Base-by-base conservation (phyloP, 1,140 invertebrate genomes). In the Drosophila saltans region DNA sequence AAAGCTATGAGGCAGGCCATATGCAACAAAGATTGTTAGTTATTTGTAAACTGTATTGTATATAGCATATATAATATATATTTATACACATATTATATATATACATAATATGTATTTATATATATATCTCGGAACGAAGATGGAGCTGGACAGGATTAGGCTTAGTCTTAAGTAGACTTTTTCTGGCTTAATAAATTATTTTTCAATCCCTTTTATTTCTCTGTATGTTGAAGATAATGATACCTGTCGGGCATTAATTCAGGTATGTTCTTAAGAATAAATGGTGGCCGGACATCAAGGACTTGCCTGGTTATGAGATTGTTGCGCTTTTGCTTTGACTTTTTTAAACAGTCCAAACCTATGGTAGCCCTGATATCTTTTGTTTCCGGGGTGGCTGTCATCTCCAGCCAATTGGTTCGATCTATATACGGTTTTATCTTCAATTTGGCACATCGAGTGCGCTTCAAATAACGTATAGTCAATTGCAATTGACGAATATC, bases 1-100 rank as follows among this genome's bases (percentile, higher is more conserved):
- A 66, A 89, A 84, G 78, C 84, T 89, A 80, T 81, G 84, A 89
- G 84, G 84, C 84, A 89, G 80, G 84, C 84, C 84, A 89, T 89
- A 89, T 57, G 60, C 57, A 83, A 70, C 80, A 88, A 78, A 73
- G 66, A 79, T 67, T 75, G 78, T 84, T 84, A 56, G 73, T 43
- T 24, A 45, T 28, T 62, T 39, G 40, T 67, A 57, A 73, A 33
- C 8, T 60, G 16, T 55, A 40, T 74, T 60, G 48, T 63, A 60
- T 36, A n/a, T 45, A 24, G 16, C 16, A 11, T 52, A 36, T 5
- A 36, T 36, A 36, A 16, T 16, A 16, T 16, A 16, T 16, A 16
- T 16, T 16, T 16, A 16, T 16, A 16, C 16, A 16, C 16, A 3
- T 30, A 30, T 3, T 30, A 30, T 30, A 30, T 4, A 30, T 59